Evolutionary conservation across 2,888 invertebrate species (phyloP).

Genomic region (Dione vanillae): DNA sequence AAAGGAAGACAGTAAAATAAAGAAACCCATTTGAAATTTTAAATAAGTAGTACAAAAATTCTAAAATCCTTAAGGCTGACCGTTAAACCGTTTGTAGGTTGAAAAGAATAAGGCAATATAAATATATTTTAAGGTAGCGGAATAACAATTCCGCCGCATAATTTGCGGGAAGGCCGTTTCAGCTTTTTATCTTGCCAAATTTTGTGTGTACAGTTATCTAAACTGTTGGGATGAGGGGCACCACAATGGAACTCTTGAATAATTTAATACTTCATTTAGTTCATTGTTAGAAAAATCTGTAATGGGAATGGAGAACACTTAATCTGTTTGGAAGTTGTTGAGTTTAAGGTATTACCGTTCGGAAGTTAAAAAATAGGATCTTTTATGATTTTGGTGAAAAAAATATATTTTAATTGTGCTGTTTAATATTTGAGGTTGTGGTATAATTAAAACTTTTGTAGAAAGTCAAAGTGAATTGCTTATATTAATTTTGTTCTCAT

Average conservation of each 20-base stretch:
- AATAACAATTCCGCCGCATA: constrained; percentile 77
- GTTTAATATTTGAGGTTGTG: too few species aligned
- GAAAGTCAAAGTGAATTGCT: too few species aligned
- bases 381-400: background rate
- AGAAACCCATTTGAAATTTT: constrained; percentile 51
- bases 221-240: constrained; percentile 67
- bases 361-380: background rate
- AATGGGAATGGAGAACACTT: constrained; percentile 57
- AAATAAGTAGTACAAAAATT: constrained; percentile 69
- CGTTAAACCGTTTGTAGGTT: constrained; percentile 59
- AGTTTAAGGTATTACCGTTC: constrained; percentile 4
- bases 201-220: constrained; percentile 79
- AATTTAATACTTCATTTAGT: constrained; percentile 79
- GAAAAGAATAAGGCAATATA: constrained; percentile 64
- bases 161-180: constrained; percentile 77
- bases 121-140: constrained; percentile 55
- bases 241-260: constrained; percentile 70
- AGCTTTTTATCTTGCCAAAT: constrained; percentile 79
- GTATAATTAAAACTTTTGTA: too few species aligned
- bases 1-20: background rate
- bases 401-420: background rate
- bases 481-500: too few species aligned
- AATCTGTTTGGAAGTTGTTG: constrained; percentile 9
- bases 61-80: constrained; percentile 65
- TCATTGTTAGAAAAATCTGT: constrained; percentile 69